Conservation (phyloP, 1,140 invertebrate species). For the Bombus haemorrhoidalis region DNA sequence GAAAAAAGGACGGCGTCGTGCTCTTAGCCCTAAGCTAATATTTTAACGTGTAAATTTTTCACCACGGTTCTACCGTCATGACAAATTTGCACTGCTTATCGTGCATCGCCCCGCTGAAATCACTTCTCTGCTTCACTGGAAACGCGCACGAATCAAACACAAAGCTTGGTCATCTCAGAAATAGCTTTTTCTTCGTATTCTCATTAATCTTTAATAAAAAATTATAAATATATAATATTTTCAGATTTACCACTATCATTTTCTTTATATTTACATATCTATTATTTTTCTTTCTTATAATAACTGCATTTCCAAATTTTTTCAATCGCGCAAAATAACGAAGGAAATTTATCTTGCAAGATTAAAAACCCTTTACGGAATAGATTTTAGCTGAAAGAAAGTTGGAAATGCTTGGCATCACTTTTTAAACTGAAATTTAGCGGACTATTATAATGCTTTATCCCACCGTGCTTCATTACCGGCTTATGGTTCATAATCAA, state of each 20-base stretch:
- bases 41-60: constrained; percentile 69
- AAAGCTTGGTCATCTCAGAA: too few species aligned
- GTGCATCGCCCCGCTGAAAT: not conserved
- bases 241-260: too few species aligned
- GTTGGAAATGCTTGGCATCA: too few species aligned
- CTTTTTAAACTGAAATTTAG: too few species aligned
- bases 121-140: not conserved
- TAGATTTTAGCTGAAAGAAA: too few species aligned
- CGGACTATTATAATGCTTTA: not conserved
- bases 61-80: constrained; percentile 55
- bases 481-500: not conserved
- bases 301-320: too few species aligned
- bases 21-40: constrained; percentile 68
- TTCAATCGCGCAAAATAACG: too few species aligned
- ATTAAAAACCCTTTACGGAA: not conserved
- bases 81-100: constrained; percentile 80
- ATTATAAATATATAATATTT: too few species aligned
- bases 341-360: not conserved
- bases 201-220: not conserved
- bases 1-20: constrained; percentile 59
- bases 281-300: too few species aligned
- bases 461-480: not conserved
- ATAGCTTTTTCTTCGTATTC: not conserved
- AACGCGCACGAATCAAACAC: not conserved
- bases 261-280: too few species aligned